Conservation (phyloP, 37 sponge, comb jelly and placozoan species). For the Agelas oroides region DNA sequence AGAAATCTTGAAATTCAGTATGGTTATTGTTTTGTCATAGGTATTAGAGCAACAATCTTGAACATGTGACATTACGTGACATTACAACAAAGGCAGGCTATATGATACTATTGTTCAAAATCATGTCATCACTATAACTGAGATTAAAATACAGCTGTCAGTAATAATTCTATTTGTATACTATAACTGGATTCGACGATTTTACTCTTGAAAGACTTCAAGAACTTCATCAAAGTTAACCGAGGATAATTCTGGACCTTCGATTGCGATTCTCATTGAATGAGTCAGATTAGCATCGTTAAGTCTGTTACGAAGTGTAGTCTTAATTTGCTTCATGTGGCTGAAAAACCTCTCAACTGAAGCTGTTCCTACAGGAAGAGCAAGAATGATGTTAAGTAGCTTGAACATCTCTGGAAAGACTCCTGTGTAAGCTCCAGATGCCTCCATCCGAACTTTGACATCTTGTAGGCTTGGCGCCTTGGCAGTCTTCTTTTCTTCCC, state of each 20-base stretch:
- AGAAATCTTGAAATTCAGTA: too few relatives aligned
- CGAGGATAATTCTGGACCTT: conserved; percentile 39
- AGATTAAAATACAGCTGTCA: background rate
- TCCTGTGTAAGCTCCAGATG: conserved; percentile 1
- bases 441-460: conserved; percentile 2
- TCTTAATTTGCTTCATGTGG: conserved; percentile 17
- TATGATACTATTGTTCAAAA: too few relatives aligned
- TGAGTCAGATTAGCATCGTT: conserved; percentile 31
- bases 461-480: conserved; percentile 13
- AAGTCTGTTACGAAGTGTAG: conserved; percentile 39
- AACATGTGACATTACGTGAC: too few relatives aligned
- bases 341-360: conserved; percentile 6
- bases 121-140: background rate
- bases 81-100: too few relatives aligned
- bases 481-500: background rate
- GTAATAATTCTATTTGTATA: too few relatives aligned
- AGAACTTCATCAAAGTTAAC: conserved; percentile 30
- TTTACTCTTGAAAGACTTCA: conserved; percentile 24
- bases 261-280: conserved; percentile 77
- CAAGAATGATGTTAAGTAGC: background rate
- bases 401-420: conserved; percentile 5
- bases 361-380: conserved; percentile 23
- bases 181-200: too few relatives aligned
- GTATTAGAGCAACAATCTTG: too few relatives aligned
- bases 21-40: too few relatives aligned